Evolutionary conservation across 2,797 vertebrate species (phyloP).

Genomic region (Zenarchopterus dispar): DNA sequence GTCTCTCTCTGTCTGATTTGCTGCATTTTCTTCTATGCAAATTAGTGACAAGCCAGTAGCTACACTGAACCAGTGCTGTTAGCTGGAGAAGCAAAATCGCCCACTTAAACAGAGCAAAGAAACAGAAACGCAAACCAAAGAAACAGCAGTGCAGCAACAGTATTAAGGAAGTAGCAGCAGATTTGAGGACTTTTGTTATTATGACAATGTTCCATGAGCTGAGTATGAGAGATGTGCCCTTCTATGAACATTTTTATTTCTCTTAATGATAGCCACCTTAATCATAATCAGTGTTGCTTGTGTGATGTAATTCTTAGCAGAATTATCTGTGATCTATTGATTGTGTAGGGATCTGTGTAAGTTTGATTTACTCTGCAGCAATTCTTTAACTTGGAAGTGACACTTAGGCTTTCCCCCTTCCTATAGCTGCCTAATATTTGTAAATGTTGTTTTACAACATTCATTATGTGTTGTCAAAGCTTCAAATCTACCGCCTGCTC

Average conservation of each 20-base stretch:
- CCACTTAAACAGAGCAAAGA: constrained; percentile 74
- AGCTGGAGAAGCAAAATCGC: constrained; percentile 70
- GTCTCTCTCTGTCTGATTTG: constrained; percentile 29
- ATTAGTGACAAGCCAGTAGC: constrained; percentile 56
- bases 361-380: constrained; percentile 33
- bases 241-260: constrained; percentile 32
- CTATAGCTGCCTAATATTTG: constrained; percentile 22
- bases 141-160: constrained; percentile 54
- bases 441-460: constrained; percentile 32
- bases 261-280: constrained; percentile 52
- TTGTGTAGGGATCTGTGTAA: constrained; percentile 40
- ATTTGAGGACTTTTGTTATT: constrained; percentile 59
- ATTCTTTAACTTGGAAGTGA: constrained; percentile 29
- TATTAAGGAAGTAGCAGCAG: constrained; percentile 71
- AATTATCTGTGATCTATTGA: constrained; percentile 27
- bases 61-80: constrained; percentile 56
- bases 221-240: constrained; percentile 38
- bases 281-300: constrained; percentile 53
- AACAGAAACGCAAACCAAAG: constrained; percentile 73
- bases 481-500: constrained; percentile 20
- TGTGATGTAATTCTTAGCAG: constrained; percentile 38
- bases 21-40: constrained; percentile 70
- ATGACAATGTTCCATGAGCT: constrained; percentile 44
- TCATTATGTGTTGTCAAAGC: constrained; percentile 25
- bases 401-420: constrained; percentile 12